These are phyloP conservation scores for Idaea aversata DNA, from an alignment of 2,888 invertebrate species.

Conservation along the genomic window DNA sequence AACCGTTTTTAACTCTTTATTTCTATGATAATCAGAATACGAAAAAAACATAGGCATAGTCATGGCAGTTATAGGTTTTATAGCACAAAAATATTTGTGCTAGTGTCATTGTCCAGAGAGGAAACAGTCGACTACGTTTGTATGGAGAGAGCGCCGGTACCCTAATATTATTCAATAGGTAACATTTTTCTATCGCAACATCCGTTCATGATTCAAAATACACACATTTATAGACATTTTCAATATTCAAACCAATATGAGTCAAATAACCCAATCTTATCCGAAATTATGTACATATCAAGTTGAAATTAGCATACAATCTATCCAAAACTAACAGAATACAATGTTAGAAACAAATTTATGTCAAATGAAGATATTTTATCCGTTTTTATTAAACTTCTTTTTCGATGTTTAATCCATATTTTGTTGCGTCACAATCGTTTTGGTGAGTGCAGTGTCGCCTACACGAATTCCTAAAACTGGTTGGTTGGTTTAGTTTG, in stretches of 20 bases:
- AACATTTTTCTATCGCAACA: neutral
- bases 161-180: neutral
- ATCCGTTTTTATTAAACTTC: slow-evolving; percentile 27
- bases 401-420: slow-evolving; percentile 18
- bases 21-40: no score
- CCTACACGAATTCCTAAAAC: slow-evolving; percentile 1
- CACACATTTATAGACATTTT: neutral
- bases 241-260: neutral
- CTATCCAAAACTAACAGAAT: slow-evolving; percentile 4
- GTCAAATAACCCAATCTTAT: slow-evolving; percentile 1
- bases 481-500: neutral
- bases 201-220: neutral
- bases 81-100: no score
- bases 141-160: neutral
- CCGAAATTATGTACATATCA: neutral
- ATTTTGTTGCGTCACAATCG: slow-evolving; percentile 25
- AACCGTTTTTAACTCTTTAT: no score
- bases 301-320: slow-evolving; percentile 1
- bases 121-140: no score
- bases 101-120: no score
- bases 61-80: no score
- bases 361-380: slow-evolving; percentile 33
- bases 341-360: slow-evolving; percentile 15
- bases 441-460: neutral
- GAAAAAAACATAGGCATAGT: no score